Evolutionary conservation across 2,113 vertebrate genomes (phyloP).

Genomic region (Microcebus murinus): DNA sequence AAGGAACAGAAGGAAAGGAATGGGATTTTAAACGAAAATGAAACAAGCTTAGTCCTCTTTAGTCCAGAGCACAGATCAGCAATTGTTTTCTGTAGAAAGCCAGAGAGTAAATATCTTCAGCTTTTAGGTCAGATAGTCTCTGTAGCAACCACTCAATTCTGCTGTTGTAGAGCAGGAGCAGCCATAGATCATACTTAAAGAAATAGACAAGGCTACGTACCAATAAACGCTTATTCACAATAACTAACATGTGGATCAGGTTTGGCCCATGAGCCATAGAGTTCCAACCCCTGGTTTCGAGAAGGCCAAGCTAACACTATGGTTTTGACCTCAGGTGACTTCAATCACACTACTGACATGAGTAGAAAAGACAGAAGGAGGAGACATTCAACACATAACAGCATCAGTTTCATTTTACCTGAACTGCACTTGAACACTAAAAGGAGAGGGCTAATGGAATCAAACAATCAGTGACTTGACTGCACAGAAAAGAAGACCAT

Average conservation of each 20-base stretch:
- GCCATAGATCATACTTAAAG: not conserved
- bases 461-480: not conserved
- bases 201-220: not conserved
- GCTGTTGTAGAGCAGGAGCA: not conserved
- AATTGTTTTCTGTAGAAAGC: not conserved
- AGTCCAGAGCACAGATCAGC: not conserved
- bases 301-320: not conserved
- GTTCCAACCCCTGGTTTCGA: not conserved
- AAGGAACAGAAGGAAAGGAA: not conserved
- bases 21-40: constrained; percentile 6
- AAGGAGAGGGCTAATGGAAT: not conserved
- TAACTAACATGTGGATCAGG: not conserved
- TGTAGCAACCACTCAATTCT: constrained; percentile 13
- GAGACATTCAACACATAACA: not conserved
- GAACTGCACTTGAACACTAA: not conserved
- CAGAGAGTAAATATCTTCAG: constrained; percentile 27
- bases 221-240: not conserved
- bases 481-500: not conserved
- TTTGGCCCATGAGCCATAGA: not conserved
- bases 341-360: not conserved
- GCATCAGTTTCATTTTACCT: not conserved
- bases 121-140: not conserved
- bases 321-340: not conserved
- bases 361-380: not conserved
- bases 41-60: not conserved